Evolutionary conservation across 1,140 invertebrate genomes (phyloP), one percentile per base, ranked within the genome.

Genomic region (Hormaphis cornu): DNA sequence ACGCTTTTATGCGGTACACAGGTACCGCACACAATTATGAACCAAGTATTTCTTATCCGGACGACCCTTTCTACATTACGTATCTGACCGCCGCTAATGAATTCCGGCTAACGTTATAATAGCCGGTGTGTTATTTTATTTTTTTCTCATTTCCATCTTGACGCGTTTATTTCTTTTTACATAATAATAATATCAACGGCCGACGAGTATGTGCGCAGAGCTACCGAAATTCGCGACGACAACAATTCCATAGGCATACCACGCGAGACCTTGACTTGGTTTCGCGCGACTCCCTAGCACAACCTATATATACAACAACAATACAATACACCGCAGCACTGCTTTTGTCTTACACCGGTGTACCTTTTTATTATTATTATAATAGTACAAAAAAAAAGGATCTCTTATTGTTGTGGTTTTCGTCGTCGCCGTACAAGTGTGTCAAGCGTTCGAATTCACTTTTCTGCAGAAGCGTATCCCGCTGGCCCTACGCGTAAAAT

Each of bases 291-390:
- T 26, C 44, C 44, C 28, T 30, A 48, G 18, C 30, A 18, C 1
- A n/a, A 7, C 24, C 3, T 59, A 61, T 28, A n/a, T 28, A 28
- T 46, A 33, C 16, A 48, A 46, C 24, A 40, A 30, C 33, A 20
- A 22, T 8, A 20, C 44, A n/a, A n/a, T n/a, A n/a, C n/a, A n/a
- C n/a, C n/a, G n/a, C n/a, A n/a, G n/a, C n/a, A n/a, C n/a, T n/a
- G 61, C 44, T 66, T 48, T 66, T 66, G 61, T 66, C 28, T 66
- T n/a, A n/a, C n/a, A n/a, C n/a, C n/a, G n/a, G n/a, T n/a, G n/a
- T n/a, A n/a, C n/a, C n/a, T n/a, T n/a, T n/a, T n/a, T n/a, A n/a
- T n/a, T n/a, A n/a, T n/a, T n/a, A n/a, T n/a, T n/a, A n/a, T n/a
- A n/a, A n/a, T n/a, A n/a, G n/a, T n/a, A n/a, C n/a, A n/a, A n/a